A percentile compares a stretch with the other conserved stretches of the same genome.
Conservation (phyloP, 2,113 vertebrate species). For the Notothenia rossii region DNA sequence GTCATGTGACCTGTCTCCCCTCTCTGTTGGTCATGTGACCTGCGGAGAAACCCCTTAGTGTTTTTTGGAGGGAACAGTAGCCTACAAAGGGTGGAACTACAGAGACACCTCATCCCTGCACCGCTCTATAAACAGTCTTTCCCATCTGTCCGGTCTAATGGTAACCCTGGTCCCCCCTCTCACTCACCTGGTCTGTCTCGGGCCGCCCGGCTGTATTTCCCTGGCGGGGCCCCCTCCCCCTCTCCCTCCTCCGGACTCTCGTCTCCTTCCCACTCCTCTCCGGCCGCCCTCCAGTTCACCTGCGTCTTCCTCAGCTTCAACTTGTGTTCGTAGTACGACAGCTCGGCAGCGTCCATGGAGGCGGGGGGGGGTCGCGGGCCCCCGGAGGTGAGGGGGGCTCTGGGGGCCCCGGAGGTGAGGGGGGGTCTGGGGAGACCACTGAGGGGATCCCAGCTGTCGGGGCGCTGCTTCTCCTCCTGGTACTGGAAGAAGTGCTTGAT, state of each 20-base stretch:
- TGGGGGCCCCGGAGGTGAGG: constrained; percentile 74
- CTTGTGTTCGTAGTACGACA: constrained; percentile 96
- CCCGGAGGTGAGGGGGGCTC: background rate
- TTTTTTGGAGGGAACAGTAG: too few species aligned
- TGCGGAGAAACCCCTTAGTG: too few species aligned
- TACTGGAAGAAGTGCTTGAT: constrained; percentile 97
- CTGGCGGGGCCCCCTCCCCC: background rate
- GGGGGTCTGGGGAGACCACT: constrained; percentile 82
- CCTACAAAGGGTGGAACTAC: too few species aligned
- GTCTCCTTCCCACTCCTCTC: constrained; percentile 59
- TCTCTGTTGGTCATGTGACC: too few species aligned
- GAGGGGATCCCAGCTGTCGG: constrained; percentile 82
- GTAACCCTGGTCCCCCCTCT: too few species aligned
- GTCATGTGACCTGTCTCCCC: too few species aligned
- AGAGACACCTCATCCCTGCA: too few species aligned
- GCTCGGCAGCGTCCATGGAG: constrained; percentile 86
- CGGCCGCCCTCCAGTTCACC: constrained; percentile 69
- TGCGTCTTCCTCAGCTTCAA: constrained; percentile 95
- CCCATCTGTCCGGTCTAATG: too few species aligned
- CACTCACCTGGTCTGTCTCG: constrained; percentile 59
- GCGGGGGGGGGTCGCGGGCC: constrained; percentile 21
- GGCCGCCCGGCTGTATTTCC: constrained; percentile 41
- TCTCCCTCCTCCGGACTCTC: constrained; percentile 15
- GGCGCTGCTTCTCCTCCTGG: constrained; percentile 93
- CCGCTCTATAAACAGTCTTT: too few species aligned